Conservation (phyloP, 2,797 vertebrate genomes). For the Pantherophis alleghaniensis region DNA sequence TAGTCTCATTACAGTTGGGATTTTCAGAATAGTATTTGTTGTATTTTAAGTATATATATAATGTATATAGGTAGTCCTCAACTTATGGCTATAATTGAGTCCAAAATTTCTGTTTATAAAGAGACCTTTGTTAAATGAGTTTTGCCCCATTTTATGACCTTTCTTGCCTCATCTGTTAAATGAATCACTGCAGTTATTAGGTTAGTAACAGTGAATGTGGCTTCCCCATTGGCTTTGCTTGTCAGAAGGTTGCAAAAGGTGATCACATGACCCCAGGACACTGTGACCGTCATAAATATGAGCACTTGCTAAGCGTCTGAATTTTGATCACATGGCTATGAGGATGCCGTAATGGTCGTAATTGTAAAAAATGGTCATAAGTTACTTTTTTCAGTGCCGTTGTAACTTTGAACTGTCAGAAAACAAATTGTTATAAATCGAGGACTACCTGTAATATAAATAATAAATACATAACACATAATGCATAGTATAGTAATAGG, state of each 20-base stretch:
- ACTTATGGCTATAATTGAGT: neutral
- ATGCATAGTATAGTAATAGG: neutral
- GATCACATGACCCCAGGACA: neutral
- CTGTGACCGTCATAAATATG: neutral
- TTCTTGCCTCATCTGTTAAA: neutral
- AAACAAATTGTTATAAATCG: neutral
- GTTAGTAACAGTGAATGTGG: neutral
- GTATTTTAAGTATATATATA: neutral
- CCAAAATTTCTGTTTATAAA: neutral
- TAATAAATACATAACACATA: neutral
- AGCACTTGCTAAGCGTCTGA: neutral
- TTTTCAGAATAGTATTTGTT: neutral
- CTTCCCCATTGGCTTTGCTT: neutral
- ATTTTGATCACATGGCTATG: neutral
- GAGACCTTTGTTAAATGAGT: neutral
- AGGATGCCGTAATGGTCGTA: neutral
- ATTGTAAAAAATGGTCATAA: neutral
- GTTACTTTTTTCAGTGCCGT: neutral
- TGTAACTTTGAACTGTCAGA: neutral
- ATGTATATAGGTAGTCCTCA: neutral
- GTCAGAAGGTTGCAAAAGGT: neutral
- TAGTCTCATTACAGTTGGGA: neutral
- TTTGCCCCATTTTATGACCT: neutral
- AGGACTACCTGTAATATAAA: neutral
- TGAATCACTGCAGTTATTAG: too few species aligned